These are phyloP conservation scores for Brachionus paranguensis DNA, from an alignment of 1,140 invertebrate species.

Conservation along the genomic window DNA sequence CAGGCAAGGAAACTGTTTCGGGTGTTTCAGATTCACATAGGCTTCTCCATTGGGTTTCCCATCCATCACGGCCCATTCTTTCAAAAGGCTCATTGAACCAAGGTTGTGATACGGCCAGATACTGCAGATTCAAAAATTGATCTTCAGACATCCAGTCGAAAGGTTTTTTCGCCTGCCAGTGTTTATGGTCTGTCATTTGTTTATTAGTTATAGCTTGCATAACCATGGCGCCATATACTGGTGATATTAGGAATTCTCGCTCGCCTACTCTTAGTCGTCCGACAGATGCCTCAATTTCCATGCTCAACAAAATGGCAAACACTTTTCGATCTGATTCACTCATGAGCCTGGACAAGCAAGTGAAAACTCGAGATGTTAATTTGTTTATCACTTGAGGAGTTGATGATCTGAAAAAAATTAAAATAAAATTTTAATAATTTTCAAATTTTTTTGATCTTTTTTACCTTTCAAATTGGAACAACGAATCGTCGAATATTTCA, in stretches of 20 bases:
- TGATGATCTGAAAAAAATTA: slow-evolving; percentile 9
- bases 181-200: slow-evolving; percentile 39
- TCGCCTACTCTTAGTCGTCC: slow-evolving; percentile 44
- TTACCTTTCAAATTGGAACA: slow-evolving; percentile 53
- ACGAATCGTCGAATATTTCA: slow-evolving; percentile 48
- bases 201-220: background rate
- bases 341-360: background rate
- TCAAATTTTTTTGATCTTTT: background rate
- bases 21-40: slow-evolving; percentile 52
- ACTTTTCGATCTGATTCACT: slow-evolving; percentile 18
- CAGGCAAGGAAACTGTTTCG: slow-evolving; percentile 49
- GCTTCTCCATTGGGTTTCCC: slow-evolving; percentile 54
- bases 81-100: slow-evolving; percentile 51
- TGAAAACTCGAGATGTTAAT: background rate
- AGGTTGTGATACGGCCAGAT: slow-evolving; percentile 29
- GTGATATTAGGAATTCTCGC: slow-evolving; percentile 53
- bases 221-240: slow-evolving; percentile 46
- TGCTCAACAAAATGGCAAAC: slow-evolving; percentile 23
- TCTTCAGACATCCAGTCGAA: slow-evolving; percentile 57
- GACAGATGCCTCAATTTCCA: slow-evolving; percentile 48
- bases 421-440: background rate
- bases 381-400: slow-evolving; percentile 8
- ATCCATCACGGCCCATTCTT: slow-evolving; percentile 52
- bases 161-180: slow-evolving; percentile 50
- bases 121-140: slow-evolving; percentile 54